phyloP scores from a whole-genome alignment of 2,888 invertebrate species.

The Acanthosepion esculentum region DNA sequence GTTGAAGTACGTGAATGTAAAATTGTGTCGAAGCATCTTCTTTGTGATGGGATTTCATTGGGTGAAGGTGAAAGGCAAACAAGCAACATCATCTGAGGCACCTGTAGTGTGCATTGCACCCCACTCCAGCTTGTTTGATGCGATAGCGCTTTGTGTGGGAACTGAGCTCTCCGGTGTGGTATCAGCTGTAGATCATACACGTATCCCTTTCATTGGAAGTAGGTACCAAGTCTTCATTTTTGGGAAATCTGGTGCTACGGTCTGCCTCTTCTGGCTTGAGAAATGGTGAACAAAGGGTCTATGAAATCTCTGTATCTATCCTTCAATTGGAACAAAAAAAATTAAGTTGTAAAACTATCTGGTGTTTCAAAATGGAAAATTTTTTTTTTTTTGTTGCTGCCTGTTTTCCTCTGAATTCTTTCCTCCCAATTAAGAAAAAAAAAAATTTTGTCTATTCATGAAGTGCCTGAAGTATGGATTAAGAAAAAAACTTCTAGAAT shows the following conservation, averaged over 20 bases:
- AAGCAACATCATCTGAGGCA: conserved; percentile 56
- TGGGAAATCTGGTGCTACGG: conserved; percentile 41
- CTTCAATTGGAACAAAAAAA: background rate
- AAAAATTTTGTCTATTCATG: too few species aligned
- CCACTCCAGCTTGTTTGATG: conserved; percentile 93
- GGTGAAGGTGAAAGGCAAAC: conserved; percentile 60
- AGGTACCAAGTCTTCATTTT: conserved; percentile 69
- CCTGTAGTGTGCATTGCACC: conserved; percentile 87
- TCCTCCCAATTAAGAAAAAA: too few species aligned
- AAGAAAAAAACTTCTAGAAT: too few species aligned
- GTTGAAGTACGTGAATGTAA: conserved; percentile 38
- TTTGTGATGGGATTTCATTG: conserved; percentile 64
- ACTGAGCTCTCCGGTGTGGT: conserved; percentile 60
- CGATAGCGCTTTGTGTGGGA: conserved; percentile 72
- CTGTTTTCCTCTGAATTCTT: background rate
- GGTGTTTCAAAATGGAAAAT: background rate
- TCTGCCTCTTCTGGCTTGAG: conserved; percentile 43
- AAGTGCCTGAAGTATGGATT: too few species aligned
- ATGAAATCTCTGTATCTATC: background rate
- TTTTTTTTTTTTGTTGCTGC: background rate
- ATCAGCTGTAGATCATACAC: conserved; percentile 61
- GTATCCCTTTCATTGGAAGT: conserved; percentile 64
- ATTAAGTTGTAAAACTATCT: background rate
- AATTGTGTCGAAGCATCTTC: conserved; percentile 53
- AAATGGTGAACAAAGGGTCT: conserved; percentile 40